Evolutionary conservation across 2,888 invertebrate genomes (phyloP), one percentile per base, ranked within the genome.

Genomic region (Yponomeuta plumbellus): DNA sequence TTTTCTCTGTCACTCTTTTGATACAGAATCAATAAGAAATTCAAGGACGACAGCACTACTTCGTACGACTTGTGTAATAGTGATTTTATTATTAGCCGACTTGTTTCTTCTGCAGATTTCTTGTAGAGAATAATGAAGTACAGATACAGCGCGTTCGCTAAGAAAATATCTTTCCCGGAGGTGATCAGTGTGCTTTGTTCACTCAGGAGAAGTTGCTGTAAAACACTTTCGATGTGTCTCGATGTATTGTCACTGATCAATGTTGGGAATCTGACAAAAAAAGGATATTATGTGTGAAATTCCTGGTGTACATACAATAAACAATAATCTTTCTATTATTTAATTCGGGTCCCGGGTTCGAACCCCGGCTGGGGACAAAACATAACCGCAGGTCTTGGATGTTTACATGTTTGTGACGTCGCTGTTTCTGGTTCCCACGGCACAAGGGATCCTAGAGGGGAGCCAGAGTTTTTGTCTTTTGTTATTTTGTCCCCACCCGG

Each of bases 141-240:
- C 65, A 76, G 70, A 26, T 76, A 77, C 0, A 76, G 67, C 0
- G 79, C 75, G 67, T 80, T 80, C 0, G 84, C 70, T 0, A 84
- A 68, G 66, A 83, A 86, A 0, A 83, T 56, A 0, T 83, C 84
- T 66, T 74, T 75, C 0, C 86, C 86, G 0, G 80, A 74, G 0
- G 70, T 73, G 6, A 78, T 69, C 4, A 61, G 2, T 0, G 71
- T 66, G 2, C 67, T 40, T 6, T 69, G 67, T 1, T 67, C 66
- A 0, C 67, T 66, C 65, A 81, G 81, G 52, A 86, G 62, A 0
- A 85, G 65, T 11, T 69, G 67, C 0, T 77, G 69, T 34, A 86
- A 67, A 21, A 66, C 64, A 0, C 64, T 67, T 66, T 72, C 68
- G 52, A 84, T 75, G 23, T 68, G 68, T 0, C 66, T 58, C 2